Evolutionary conservation across 2,797 vertebrate species (phyloP).

Genomic region (Gila robusta): DNA sequence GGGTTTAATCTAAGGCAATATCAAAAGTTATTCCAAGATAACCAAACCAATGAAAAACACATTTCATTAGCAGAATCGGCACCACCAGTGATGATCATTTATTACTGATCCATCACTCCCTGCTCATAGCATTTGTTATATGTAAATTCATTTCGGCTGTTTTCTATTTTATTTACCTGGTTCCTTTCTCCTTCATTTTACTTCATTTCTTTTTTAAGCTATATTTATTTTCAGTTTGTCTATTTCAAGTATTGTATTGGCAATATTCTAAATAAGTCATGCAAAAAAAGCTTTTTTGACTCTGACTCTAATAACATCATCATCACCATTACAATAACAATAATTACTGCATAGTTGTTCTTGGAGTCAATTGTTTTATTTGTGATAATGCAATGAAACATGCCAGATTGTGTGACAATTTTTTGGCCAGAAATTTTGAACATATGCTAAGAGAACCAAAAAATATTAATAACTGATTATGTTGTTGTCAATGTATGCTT

Average conservation of each 20-base stretch:
- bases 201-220: neutral
- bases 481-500: too few relatives aligned
- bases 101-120: neutral
- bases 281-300: neutral
- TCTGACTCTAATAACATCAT: neutral
- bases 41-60: neutral
- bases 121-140: neutral
- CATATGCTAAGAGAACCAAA: too few relatives aligned
- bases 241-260: neutral
- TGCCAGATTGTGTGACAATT: too few relatives aligned
- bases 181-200: neutral
- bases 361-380: too few relatives aligned
- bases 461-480: too few relatives aligned
- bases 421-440: too few relatives aligned
- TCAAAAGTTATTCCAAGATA: neutral
- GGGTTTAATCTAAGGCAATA: slow-evolving; percentile 19
- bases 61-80: neutral
- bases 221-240: neutral
- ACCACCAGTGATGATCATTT: neutral
- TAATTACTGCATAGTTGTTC: neutral
- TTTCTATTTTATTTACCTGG: neutral
- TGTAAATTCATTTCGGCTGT: neutral
- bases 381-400: too few relatives aligned
- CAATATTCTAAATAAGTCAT: neutral
- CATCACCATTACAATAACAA: neutral